Evolutionary conservation across 2,113 vertebrate genomes (phyloP).

Genomic region (Neomonachus schauinslandi): DNA sequence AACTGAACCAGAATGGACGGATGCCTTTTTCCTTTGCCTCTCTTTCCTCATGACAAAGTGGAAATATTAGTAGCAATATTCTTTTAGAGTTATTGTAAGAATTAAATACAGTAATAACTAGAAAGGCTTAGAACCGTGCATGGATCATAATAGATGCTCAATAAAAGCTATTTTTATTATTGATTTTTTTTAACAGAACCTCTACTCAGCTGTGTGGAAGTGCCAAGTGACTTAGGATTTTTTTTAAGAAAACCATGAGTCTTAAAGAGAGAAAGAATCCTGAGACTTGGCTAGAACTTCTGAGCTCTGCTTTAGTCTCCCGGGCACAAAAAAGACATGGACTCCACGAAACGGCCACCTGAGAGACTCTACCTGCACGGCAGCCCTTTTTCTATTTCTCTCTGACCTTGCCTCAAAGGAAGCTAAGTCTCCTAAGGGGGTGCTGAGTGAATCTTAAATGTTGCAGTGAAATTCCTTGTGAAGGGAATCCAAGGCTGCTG

Average conservation of each 20-base stretch:
- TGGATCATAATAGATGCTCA: not conserved
- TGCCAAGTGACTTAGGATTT: not conserved
- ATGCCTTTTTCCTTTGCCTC: not conserved
- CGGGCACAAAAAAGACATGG: not conserved
- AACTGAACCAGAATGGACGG: not conserved
- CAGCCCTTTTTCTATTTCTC: not conserved
- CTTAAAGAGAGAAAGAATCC: not conserved
- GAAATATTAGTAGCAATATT: not conserved
- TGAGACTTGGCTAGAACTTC: not conserved
- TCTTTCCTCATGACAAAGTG: not conserved
- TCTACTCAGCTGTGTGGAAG: not conserved
- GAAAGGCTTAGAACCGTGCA: not conserved
- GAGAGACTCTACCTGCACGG: not conserved
- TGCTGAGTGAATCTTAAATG: not conserved
- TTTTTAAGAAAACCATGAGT: not conserved
- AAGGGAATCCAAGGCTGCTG: not conserved
- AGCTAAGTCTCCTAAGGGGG: not conserved
- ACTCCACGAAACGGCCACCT: not conserved
- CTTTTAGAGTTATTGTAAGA: not conserved
- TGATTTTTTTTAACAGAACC: not conserved
- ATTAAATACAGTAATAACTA: not conserved
- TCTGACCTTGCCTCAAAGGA: not conserved
- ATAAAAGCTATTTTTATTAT: not conserved
- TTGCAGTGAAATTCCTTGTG: not conserved
- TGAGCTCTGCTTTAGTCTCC: not conserved